Conservation (phyloP, 1,140 invertebrate species). For the Brachionus paranguensis region DNA sequence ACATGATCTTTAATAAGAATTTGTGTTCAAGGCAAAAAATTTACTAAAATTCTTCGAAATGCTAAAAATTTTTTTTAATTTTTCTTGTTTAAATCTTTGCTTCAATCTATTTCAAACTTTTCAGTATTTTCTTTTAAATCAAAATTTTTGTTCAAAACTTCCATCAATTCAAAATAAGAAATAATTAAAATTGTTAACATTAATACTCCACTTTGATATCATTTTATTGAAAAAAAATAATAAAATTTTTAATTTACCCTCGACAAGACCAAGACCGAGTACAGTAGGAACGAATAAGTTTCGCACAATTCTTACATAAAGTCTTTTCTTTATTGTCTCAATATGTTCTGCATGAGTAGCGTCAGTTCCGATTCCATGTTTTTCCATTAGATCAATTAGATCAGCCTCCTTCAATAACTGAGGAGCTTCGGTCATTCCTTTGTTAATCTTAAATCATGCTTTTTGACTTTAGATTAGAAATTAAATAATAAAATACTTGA, state of each 20-base stretch:
- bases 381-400: slow-evolving; percentile 96
- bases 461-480: neutral
- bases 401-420: slow-evolving; percentile 90
- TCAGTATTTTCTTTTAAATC: too few species aligned
- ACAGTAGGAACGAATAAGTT: slow-evolving; percentile 73
- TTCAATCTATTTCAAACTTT: too few species aligned
- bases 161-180: too few species aligned
- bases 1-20: too few species aligned
- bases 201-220: too few species aligned
- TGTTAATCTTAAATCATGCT: slow-evolving; percentile 58
- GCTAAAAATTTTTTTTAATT: too few species aligned
- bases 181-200: too few species aligned
- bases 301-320: slow-evolving; percentile 67
- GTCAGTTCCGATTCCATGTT: slow-evolving; percentile 97
- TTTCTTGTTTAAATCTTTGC: too few species aligned
- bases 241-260: slow-evolving; percentile 52
- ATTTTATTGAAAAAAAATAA: too few species aligned
- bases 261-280: slow-evolving; percentile 89
- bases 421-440: slow-evolving; percentile 70
- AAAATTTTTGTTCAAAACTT: too few species aligned
- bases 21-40: too few species aligned
- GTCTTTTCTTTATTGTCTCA: slow-evolving; percentile 83
- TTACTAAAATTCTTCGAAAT: too few species aligned
- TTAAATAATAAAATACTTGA: slow-evolving; percentile 52
- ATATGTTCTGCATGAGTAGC: slow-evolving; percentile 99